Percentiles rank a stretch among this genome's conserved stretches.
phyloP scores from a whole-genome alignment of 2,797 vertebrate species.

The Carapus acus region DNA sequence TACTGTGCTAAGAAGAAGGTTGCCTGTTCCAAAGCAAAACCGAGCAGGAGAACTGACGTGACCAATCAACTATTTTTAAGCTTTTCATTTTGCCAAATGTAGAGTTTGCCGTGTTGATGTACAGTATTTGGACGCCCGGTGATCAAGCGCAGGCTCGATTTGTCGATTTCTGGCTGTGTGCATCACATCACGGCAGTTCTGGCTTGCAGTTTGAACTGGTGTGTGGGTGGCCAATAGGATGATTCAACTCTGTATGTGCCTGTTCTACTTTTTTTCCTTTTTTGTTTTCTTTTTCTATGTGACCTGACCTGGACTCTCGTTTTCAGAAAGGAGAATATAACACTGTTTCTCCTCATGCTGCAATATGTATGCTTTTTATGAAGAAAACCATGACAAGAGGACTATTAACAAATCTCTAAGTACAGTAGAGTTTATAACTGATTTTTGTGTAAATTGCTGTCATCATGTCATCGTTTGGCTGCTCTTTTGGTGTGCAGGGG shows the following conservation, averaged over 20 bases:
- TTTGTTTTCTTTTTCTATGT: conserved; percentile 23
- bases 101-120: conserved; percentile 54
- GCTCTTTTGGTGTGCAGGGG: conserved; percentile 47
- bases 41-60: conserved; percentile 63
- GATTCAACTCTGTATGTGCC: conserved; percentile 63
- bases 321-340: conserved; percentile 44
- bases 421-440: conserved; percentile 55
- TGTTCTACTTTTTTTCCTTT: conserved; percentile 37
- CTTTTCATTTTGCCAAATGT: conserved; percentile 87
- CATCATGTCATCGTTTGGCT: conserved; percentile 48
- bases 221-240: conserved; percentile 44
- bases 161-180: conserved; percentile 28
- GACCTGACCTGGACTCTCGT: conserved; percentile 39
- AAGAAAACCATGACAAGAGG: conserved; percentile 47
- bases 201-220: conserved; percentile 35
- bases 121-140: conserved; percentile 37
- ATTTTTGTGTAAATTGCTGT: conserved; percentile 48
- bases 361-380: conserved; percentile 61
- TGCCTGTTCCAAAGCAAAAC: conserved; percentile 33
- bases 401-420: conserved; percentile 46
- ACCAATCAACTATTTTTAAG: conserved; percentile 77
- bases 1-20: conserved; percentile 48
- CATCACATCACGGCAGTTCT: conserved; percentile 14
- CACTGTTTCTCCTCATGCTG: conserved; percentile 56
- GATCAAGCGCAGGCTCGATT: conserved; percentile 28